Conservation (phyloP, 2,888 invertebrate genomes). For the Caenorhabditis sp. region DNA sequence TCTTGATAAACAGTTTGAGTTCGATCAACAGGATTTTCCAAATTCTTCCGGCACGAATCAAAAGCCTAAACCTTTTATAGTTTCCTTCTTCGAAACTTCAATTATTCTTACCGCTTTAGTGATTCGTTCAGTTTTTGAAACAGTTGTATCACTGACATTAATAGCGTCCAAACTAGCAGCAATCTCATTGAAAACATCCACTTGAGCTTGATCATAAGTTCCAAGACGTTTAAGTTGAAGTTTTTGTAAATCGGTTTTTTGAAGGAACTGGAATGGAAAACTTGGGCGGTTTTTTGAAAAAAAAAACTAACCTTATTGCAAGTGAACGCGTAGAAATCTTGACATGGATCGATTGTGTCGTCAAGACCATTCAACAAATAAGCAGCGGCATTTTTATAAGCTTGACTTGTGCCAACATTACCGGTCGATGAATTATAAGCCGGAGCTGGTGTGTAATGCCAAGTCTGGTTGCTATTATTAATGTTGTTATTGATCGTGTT, state of each 20-base stretch:
- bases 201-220: conserved; percentile 61
- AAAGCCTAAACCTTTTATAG: conserved; percentile 30
- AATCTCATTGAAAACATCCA: conserved; percentile 51
- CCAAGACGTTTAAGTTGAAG: conserved; percentile 44
- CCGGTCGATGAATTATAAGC: conserved; percentile 25
- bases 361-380: conserved; percentile 60
- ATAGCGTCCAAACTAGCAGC: conserved; percentile 39
- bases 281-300: not conserved
- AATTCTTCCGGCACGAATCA: conserved; percentile 31
- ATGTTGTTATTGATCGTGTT: conserved; percentile 34
- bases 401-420: conserved; percentile 11
- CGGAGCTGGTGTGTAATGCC: conserved; percentile 35
- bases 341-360: conserved; percentile 57
- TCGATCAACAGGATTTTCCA: conserved; percentile 15
- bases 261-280: conserved; percentile 42
- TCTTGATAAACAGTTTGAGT: conserved; percentile 21
- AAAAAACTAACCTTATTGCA: conserved; percentile 31
- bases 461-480: conserved; percentile 33
- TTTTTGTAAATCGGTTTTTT: conserved; percentile 32
- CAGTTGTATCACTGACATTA: conserved; percentile 15
- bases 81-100: not conserved
- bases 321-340: conserved; percentile 59
- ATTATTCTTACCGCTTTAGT: conserved; percentile 41
- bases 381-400: conserved; percentile 22
- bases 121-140: conserved; percentile 55